Conservation (phyloP, 2,113 vertebrate genomes). For the Archilochus colubris region DNA sequence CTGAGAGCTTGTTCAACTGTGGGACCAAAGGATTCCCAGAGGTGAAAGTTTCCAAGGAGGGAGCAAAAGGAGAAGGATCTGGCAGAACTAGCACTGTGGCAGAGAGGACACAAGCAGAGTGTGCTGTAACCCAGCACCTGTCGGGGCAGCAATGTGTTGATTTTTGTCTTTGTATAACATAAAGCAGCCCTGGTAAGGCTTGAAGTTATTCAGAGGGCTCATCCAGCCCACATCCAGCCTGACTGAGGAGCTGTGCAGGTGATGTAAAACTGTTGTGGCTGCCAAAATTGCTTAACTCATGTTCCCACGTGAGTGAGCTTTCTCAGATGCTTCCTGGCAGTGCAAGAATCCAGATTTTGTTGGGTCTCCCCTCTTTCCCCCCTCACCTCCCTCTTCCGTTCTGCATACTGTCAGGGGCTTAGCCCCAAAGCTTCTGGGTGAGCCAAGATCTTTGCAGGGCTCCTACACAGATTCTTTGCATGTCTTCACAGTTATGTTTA, state of each 20-base stretch:
- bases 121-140: background rate
- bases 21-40: accelerated
- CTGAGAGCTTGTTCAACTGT: background rate
- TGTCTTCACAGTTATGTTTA: conserved; percentile 27
- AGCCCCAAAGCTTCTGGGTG: background rate
- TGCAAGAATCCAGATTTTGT: background rate
- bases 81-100: background rate
- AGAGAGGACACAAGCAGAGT: background rate
- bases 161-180: accelerated
- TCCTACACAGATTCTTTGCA: conserved; percentile 41
- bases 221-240: background rate
- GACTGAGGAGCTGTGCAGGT: background rate
- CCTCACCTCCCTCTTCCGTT: background rate
- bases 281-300: background rate
- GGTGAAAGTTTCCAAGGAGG: background rate
- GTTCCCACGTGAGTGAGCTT: background rate
- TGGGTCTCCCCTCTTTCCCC: background rate
- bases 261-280: background rate
- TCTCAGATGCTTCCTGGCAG: background rate
- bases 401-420: background rate
- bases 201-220: background rate
- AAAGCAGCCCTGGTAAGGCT: background rate
- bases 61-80: background rate
- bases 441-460: conserved; percentile 29
- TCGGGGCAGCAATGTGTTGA: background rate